phyloP scores from a whole-genome alignment of 2,797 vertebrate species.

The Darevskia nairensis region DNA sequence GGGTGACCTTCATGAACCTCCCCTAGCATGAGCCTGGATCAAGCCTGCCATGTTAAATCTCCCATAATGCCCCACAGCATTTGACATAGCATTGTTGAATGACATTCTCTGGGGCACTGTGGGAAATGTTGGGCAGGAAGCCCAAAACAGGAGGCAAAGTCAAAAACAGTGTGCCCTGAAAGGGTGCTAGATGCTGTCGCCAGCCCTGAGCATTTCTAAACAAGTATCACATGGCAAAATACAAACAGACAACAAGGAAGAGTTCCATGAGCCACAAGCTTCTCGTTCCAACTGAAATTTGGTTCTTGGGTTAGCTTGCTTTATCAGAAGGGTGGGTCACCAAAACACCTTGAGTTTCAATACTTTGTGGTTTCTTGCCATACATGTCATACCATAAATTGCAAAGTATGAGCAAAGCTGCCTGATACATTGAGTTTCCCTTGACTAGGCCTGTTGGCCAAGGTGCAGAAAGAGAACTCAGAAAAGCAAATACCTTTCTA shows the following conservation, averaged over 20 bases:
- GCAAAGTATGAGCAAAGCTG: not conserved
- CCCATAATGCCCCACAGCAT: not conserved
- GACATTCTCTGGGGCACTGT: not conserved
- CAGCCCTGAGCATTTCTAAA: not conserved
- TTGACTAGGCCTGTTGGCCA: not conserved
- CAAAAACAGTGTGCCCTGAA: not conserved
- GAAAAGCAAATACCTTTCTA: slow-evolving; percentile 2
- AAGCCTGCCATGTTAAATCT: not conserved
- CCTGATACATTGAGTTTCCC: not conserved
- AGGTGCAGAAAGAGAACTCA: not conserved
- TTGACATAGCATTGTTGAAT: not conserved
- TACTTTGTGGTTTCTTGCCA: slow-evolving; percentile 15
- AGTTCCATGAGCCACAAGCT: not conserved
- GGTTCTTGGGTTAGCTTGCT: not conserved
- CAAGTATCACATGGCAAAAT: not conserved
- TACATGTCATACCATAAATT: not conserved
- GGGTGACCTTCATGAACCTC: not conserved
- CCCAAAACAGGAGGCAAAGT: not conserved
- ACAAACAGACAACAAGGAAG: not conserved
- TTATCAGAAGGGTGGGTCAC: not conserved
- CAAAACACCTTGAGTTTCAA: not conserved
- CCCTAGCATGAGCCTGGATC: not conserved
- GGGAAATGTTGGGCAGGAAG: not conserved
- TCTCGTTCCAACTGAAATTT: not conserved
- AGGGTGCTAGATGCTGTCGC: not conserved